These are phyloP conservation scores for Apostichopus parvimensis DNA, from an alignment of 35 echinoderm and acorn worm genomes.

Conservation along the genomic window DNA sequence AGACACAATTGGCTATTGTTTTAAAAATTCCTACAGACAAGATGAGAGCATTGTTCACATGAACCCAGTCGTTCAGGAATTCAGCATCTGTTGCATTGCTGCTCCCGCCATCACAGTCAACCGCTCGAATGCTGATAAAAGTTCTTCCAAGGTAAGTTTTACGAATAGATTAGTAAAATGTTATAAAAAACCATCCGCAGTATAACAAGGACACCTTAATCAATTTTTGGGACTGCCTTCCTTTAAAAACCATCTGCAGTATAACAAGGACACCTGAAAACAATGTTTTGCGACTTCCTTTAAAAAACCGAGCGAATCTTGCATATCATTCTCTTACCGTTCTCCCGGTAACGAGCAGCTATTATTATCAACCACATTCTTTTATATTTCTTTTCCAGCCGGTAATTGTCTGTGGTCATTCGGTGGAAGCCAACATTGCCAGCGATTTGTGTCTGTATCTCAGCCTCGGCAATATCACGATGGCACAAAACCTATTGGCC, in stretches of 20 bases:
- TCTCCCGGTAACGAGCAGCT: too few relatives aligned
- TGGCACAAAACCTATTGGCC: conserved; percentile 61
- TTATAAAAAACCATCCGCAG: too few relatives aligned
- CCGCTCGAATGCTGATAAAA: conserved; percentile 61
- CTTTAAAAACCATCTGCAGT: too few relatives aligned
- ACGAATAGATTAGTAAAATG: too few relatives aligned
- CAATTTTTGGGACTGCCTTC: too few relatives aligned
- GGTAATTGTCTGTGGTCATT: conserved; percentile 90
- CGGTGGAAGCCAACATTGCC: conserved; percentile 77
- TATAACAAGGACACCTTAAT: too few relatives aligned
- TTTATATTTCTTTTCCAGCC: conserved; percentile 35
- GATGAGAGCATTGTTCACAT: conserved; percentile 68
- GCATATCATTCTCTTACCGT: too few relatives aligned
- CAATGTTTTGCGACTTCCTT: too few relatives aligned
- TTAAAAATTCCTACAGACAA: conserved; percentile 49
- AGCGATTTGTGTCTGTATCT: conserved; percentile 87
- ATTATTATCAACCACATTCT: not conserved
- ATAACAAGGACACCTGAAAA: too few relatives aligned
- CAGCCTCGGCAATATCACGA: conserved; percentile 72
- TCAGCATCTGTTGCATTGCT: conserved; percentile 69
- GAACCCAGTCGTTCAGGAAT: conserved; percentile 66
- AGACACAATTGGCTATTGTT: too few relatives aligned
- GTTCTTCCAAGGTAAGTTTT: conserved; percentile 52
- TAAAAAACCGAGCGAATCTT: too few relatives aligned
- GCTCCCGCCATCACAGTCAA: conserved; percentile 80